Conservation (phyloP, 2,113 vertebrate species). For the Tetraodon nigroviridis region DNA sequence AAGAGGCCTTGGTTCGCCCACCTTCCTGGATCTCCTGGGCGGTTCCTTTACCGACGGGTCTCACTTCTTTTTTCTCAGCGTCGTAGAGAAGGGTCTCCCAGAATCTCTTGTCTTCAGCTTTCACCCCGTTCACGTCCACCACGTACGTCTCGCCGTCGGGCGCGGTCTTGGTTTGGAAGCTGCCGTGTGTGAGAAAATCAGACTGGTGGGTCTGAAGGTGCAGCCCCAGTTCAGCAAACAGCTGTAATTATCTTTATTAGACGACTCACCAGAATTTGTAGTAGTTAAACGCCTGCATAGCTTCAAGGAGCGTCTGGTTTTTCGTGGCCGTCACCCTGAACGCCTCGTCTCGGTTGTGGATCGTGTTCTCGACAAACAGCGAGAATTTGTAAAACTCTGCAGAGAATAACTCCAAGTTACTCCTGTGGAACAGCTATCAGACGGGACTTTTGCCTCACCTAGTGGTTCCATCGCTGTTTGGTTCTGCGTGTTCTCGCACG, state of each 20-base stretch:
- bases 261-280: too few species aligned
- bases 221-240: too few species aligned
- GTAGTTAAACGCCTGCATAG: neutral
- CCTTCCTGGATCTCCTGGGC: too few species aligned
- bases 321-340: neutral
- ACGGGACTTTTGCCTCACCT: neutral
- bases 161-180: neutral
- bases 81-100: neutral
- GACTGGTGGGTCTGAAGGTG: too few species aligned
- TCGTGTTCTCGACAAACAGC: too few species aligned
- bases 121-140: neutral
- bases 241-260: too few species aligned
- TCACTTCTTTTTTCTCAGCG: neutral
- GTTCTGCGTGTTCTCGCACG: too few species aligned
- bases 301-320: neutral
- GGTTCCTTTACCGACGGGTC: neutral
- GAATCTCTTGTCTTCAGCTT: neutral
- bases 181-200: neutral
- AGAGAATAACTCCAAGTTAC: too few species aligned
- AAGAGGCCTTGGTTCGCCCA: too few species aligned
- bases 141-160: neutral
- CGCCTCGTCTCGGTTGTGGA: too few species aligned
- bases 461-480: neutral
- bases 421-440: too few species aligned
- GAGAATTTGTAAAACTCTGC: too few species aligned